Conservation (phyloP, 2,797 vertebrate species). For the Pachyuromys duprasi region DNA sequence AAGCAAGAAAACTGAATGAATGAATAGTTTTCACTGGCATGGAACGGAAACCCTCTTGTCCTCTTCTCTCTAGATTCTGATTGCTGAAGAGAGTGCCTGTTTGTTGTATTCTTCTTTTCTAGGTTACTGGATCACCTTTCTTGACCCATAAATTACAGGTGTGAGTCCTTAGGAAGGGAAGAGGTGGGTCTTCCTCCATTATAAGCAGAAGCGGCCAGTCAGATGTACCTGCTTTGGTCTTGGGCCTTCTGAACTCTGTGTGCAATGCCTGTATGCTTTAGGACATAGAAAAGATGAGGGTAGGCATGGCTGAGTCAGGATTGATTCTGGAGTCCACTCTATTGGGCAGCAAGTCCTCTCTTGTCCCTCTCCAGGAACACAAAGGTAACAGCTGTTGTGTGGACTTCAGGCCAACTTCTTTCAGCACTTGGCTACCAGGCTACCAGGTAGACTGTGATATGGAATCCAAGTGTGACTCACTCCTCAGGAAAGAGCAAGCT, state of each 20-base stretch:
- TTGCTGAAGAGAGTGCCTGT: not conserved
- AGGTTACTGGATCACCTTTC: not conserved
- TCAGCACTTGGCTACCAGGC: not conserved
- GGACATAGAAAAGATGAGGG: not conserved
- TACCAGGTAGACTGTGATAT: not conserved
- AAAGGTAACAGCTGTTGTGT: not conserved
- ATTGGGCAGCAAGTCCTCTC: not conserved
- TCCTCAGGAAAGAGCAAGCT: not conserved
- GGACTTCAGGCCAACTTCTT: not conserved
- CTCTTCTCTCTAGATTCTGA: not conserved
- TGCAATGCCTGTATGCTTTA: not conserved
- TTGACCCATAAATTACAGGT: not conserved
- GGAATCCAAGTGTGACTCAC: not conserved
- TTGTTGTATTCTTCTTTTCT: not conserved
- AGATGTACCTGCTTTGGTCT: not conserved
- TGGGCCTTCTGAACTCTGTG: not conserved
- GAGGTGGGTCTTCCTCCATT: not conserved
- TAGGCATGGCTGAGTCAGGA: not conserved
- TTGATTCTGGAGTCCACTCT: not conserved
- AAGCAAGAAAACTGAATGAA: not conserved
- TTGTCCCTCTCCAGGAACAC: not conserved
- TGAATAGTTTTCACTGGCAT: not conserved
- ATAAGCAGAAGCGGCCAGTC: not conserved
- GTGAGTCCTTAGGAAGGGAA: not conserved
- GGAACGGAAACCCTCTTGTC: not conserved